Evolutionary conservation across 2,888 invertebrate genomes (phyloP).

Genomic region (Epirrhoe tristata): DNA sequence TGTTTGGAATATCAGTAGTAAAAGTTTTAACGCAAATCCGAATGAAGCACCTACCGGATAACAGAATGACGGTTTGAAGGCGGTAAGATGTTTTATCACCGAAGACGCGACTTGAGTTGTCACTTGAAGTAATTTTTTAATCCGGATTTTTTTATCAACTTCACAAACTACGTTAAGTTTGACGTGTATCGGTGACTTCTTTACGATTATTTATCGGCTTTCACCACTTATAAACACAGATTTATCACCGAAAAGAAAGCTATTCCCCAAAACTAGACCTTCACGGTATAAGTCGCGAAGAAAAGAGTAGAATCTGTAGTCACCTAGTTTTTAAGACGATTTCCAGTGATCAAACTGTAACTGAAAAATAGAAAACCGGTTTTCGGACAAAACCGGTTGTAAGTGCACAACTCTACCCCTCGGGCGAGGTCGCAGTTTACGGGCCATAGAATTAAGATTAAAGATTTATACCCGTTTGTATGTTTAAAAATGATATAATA

Average conservation of each 20-base stretch:
- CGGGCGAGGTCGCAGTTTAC: slow-evolving; percentile 23
- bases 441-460: slow-evolving; percentile 30
- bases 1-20: slow-evolving; percentile 9
- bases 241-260: too few species aligned
- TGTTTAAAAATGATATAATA: slow-evolving; percentile 13
- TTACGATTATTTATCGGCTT: too few species aligned
- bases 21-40: slow-evolving; percentile 14
- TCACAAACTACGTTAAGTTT: too few species aligned
- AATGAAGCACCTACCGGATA: slow-evolving; percentile 23
- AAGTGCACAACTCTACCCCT: slow-evolving; percentile 4
- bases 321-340: too few species aligned
- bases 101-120: slow-evolving; percentile 19
- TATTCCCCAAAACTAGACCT: too few species aligned
- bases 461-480: slow-evolving; percentile 26
- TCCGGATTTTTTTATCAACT: neutral
- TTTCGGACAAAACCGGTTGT: neutral
- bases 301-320: too few species aligned
- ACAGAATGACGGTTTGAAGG: slow-evolving; percentile 26
- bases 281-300: too few species aligned
- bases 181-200: too few species aligned
- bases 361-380: too few species aligned
- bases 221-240: too few species aligned
- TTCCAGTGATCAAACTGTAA: too few species aligned
- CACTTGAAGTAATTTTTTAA: too few species aligned
- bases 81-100: slow-evolving; percentile 29